Conservation (phyloP, 2,797 vertebrate species). For the Malacoctenus gilli region DNA sequence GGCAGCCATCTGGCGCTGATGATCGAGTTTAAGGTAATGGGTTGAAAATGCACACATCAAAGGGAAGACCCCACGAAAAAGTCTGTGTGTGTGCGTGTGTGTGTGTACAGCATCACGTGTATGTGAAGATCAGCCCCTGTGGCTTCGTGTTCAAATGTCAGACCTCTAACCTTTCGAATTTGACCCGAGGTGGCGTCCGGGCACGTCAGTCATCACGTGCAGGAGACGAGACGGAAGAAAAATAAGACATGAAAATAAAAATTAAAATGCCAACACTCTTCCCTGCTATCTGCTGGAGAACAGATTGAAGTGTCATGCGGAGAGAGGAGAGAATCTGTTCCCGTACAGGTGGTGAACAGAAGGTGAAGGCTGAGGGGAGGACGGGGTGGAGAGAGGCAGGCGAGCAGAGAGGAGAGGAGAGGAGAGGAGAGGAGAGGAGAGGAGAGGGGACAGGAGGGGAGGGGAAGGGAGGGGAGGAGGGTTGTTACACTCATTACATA, state of each 20-base stretch:
- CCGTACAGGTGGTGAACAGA: slow-evolving; percentile 79
- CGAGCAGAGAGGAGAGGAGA: slow-evolving; percentile 37
- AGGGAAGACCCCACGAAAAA: too few relatives aligned
- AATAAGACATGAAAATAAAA: slow-evolving; percentile 35
- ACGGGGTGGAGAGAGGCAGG: slow-evolving; percentile 50
- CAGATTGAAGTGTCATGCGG: slow-evolving; percentile 76
- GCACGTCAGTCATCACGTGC: slow-evolving; percentile 58
- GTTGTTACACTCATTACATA: slow-evolving; percentile 73
- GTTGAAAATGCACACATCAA: too few relatives aligned
- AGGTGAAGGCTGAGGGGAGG: slow-evolving; percentile 76
- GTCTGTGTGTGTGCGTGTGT: slow-evolving; percentile 4
- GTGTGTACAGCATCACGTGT: slow-evolving; percentile 43
- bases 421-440: slow-evolving; percentile 32
- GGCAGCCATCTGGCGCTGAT: too few relatives aligned
- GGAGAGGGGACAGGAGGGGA: slow-evolving; percentile 33
- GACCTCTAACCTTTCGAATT: slow-evolving; percentile 79
- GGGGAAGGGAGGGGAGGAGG: slow-evolving; percentile 40
- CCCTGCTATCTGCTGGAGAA: slow-evolving; percentile 53
- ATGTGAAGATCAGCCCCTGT: slow-evolving; percentile 49
- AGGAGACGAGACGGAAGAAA: slow-evolving; percentile 17
- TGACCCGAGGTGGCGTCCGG: slow-evolving; percentile 65
- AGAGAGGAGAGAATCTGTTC: slow-evolving; percentile 75
- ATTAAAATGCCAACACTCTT: slow-evolving; percentile 49
- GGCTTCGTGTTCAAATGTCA: slow-evolving; percentile 77
- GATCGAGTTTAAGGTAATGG: too few relatives aligned